Conservation (phyloP, 2,888 invertebrate species). For the Ligdia adustata region DNA sequence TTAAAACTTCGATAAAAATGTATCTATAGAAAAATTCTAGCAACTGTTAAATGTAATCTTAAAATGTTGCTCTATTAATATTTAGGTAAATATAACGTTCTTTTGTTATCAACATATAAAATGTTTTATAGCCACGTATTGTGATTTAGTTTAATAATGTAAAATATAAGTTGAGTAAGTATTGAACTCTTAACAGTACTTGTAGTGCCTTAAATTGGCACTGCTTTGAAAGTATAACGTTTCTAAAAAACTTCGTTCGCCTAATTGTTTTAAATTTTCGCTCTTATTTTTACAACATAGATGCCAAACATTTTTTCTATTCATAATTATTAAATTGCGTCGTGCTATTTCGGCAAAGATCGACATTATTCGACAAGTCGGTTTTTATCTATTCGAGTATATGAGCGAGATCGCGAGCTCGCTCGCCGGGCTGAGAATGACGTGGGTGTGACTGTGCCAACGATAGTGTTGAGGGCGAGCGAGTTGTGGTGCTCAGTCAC, state of each 20-base stretch:
- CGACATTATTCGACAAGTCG: constrained; percentile 62
- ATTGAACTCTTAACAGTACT: no score
- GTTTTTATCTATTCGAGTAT: constrained; percentile 59
- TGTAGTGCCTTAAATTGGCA: no score
- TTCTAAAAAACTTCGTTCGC: constrained; percentile 6
- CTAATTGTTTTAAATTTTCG: constrained; percentile 27
- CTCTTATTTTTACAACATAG: constrained; percentile 56
- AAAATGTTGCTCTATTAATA: no score
- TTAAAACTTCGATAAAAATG: no score
- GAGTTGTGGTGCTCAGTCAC: constrained; percentile 46
- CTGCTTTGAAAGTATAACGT: no score
- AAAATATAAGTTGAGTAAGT: no score
- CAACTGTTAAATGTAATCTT: no score
- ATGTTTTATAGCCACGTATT: no score
- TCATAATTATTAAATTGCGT: constrained; percentile 50
- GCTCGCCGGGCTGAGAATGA: constrained; percentile 54
- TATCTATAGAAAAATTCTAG: no score
- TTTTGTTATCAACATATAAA: no score
- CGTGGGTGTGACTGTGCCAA: constrained; percentile 71
- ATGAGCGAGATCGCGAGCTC: constrained; percentile 70
- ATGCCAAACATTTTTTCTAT: constrained; percentile 52
- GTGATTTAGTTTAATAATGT: no score
- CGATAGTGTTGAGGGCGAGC: constrained; percentile 57
- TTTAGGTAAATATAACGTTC: no score
- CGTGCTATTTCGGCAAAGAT: constrained; percentile 61